Evolutionary conservation across 2,888 invertebrate species (phyloP).

Genomic region (Conomelus anceps): DNA sequence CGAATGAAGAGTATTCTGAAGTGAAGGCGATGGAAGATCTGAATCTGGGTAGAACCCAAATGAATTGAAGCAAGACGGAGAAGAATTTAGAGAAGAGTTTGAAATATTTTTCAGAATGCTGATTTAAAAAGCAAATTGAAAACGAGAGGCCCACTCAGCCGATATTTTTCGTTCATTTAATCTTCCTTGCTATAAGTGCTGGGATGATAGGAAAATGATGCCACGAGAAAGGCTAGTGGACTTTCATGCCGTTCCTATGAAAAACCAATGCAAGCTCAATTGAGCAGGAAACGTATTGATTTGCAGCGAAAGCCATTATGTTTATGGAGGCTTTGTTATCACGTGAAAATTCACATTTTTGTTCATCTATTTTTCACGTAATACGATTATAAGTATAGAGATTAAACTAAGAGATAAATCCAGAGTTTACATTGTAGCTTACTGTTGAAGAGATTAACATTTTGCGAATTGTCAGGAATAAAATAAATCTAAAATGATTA

Average conservation of each 20-base stretch:
- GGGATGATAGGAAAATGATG: neutral
- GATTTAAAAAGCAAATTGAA: neutral
- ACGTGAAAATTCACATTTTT: neutral
- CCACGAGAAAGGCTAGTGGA: neutral
- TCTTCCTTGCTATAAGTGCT: neutral
- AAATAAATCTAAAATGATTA: no score
- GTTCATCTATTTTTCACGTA: neutral
- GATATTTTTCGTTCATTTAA: neutral
- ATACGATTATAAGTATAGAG: neutral
- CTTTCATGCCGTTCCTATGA: neutral
- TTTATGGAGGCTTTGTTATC: neutral
- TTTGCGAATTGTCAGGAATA: no score
- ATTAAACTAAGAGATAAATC: no score
- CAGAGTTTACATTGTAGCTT: no score
- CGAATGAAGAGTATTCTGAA: no score
- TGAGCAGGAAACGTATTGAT: neutral
- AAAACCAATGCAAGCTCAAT: neutral
- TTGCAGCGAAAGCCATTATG: neutral
- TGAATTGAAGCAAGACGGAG: neutral
- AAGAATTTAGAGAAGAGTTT: no score
- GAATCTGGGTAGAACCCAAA: neutral
- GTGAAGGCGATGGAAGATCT: no score
- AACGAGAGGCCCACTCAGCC: neutral
- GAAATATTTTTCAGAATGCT: neutral
- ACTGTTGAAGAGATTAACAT: no score